These are phyloP conservation scores for Engraulis encrasicolus DNA, from an alignment of 2,113 vertebrate species.

Conservation along the genomic window DNA sequence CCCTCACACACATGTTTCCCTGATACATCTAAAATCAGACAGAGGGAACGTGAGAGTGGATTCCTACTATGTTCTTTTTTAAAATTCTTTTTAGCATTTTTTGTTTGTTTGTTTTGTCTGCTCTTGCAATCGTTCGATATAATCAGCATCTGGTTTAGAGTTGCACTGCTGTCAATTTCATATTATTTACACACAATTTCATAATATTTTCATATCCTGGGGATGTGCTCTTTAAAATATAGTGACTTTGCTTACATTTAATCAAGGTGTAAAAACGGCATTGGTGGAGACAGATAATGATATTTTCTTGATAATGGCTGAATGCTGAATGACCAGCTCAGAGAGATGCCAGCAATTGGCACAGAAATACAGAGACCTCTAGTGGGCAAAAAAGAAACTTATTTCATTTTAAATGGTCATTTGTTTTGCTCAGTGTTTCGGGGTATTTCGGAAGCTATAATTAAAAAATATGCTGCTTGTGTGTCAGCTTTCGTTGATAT, in stretches of 20 bases:
- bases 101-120: background rate
- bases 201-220: background rate
- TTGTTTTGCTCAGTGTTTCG: background rate
- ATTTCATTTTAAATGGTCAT: background rate
- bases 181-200: too few species aligned
- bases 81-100: too few species aligned
- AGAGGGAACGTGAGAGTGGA: too few species aligned
- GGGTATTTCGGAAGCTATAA: background rate
- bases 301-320: background rate
- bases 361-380: slow-evolving; percentile 58
- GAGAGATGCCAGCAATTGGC: slow-evolving; percentile 4
- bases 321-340: background rate
- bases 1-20: background rate
- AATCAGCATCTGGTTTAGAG: background rate
- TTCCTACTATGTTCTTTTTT: too few species aligned
- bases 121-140: background rate
- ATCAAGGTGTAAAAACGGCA: background rate
- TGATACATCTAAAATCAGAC: background rate
- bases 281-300: background rate
- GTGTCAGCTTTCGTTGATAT: background rate
- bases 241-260: background rate
- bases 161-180: background rate
- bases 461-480: background rate
- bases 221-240: background rate
- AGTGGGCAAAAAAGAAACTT: slow-evolving; percentile 43